A percentile compares a stretch with the other conserved stretches of the same genome.
These are phyloP conservation scores for Agriotes lineatus DNA, from an alignment of 2,888 invertebrate genomes.

Conservation along the genomic window DNA sequence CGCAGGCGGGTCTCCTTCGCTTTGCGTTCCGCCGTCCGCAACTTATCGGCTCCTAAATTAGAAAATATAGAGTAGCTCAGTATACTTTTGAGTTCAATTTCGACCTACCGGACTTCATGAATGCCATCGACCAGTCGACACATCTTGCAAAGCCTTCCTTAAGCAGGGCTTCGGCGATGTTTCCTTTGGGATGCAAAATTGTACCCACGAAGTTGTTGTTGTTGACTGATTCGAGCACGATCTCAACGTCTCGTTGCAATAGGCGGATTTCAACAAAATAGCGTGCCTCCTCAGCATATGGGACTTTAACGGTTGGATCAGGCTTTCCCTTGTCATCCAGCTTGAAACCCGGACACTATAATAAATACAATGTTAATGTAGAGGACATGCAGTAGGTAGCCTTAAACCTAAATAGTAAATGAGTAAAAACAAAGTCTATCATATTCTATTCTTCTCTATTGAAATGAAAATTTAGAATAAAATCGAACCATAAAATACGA, in stretches of 20 bases:
- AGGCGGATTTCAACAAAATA: slow-evolving; percentile 93
- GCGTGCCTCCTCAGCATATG: slow-evolving; percentile 90
- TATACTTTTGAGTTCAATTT: slow-evolving; percentile 47
- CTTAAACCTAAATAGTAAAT: not conserved
- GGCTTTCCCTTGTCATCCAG: slow-evolving; percentile 79
- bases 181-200: slow-evolving; percentile 90
- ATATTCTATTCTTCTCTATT: not conserved
- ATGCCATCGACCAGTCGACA: slow-evolving; percentile 92
- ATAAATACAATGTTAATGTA: not conserved
- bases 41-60: slow-evolving; percentile 85
- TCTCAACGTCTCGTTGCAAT: slow-evolving; percentile 90
- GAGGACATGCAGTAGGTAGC: not conserved
- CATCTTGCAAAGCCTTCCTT: slow-evolving; percentile 93
- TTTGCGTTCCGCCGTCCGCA: slow-evolving; percentile 85
- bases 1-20: slow-evolving; percentile 90
- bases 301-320: slow-evolving; percentile 75
- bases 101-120: slow-evolving; percentile 74
- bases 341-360: slow-evolving; percentile 83
- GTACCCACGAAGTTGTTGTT: slow-evolving; percentile 96
- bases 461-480: too few species aligned
- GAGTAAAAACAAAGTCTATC: not conserved
- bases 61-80: too few species aligned
- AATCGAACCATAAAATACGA: too few species aligned
- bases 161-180: slow-evolving; percentile 90
- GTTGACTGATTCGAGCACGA: slow-evolving; percentile 91